Conservation (phyloP, 2,113 vertebrate species). For the Caranx melampygus region DNA sequence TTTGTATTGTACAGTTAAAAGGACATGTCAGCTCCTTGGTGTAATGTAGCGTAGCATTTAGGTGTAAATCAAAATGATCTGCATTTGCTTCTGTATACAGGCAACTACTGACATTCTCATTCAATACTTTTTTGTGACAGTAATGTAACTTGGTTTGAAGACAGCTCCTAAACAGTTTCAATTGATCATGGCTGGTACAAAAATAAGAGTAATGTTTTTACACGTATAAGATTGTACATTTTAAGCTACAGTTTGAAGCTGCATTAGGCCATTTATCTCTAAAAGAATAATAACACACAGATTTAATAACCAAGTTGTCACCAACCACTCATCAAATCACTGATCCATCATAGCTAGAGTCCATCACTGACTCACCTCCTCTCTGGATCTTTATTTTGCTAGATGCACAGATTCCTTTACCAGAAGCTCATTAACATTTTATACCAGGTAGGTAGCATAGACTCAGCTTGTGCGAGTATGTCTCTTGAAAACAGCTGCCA, state of each 20-base stretch:
- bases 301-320: background rate
- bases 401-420: background rate
- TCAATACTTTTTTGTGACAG: background rate
- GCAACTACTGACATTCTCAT: background rate
- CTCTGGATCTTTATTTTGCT: background rate
- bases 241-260: background rate
- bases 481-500: slow-evolving; percentile 11
- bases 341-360: too few relatives aligned
- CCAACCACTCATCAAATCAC: too few relatives aligned
- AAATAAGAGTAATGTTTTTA: background rate
- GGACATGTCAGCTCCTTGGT: background rate
- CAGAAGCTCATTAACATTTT: background rate
- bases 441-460: background rate
- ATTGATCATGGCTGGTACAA: background rate
- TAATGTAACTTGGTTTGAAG: background rate
- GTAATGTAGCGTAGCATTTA: background rate
- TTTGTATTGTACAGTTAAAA: background rate
- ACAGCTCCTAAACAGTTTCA: background rate
- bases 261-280: background rate
- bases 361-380: background rate
- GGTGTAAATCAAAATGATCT: slow-evolving; percentile 13
- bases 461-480: background rate
- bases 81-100: background rate
- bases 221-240: background rate
- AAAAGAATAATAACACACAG: background rate